Evolutionary conservation across 2,113 vertebrate species (phyloP).

Genomic region (Aleadryas rufinucha): DNA sequence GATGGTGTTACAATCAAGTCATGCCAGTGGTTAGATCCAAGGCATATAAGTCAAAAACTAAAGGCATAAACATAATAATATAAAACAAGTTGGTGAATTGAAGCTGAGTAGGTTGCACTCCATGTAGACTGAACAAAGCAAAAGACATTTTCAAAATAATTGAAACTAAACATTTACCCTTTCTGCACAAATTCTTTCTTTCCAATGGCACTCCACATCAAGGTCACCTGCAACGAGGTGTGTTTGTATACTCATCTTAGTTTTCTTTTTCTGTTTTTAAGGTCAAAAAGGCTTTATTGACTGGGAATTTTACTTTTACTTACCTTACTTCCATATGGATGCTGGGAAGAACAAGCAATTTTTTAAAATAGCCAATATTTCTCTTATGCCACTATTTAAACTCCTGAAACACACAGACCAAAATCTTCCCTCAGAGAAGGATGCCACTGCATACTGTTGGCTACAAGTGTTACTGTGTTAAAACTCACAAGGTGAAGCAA

Average conservation of each 20-base stretch:
- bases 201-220: not conserved
- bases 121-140: not conserved
- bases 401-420: not conserved
- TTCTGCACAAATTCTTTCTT: not conserved
- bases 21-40: not conserved
- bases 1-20: not conserved
- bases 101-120: not conserved
- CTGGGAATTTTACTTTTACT: not conserved
- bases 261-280: not conserved
- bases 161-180: not conserved
- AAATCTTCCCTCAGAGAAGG: not conserved
- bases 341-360: not conserved
- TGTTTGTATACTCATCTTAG: not conserved
- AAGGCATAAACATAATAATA: not conserved
- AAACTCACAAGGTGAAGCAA: not conserved
- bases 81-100: not conserved
- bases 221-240: not conserved
- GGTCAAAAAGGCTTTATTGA: not conserved
- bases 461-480: not conserved
- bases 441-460: too few relatives aligned
- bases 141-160: not conserved
- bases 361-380: not conserved
- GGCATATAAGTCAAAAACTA: not conserved
- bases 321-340: not conserved
- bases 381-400: not conserved